Percentiles rank a stretch among this genome's conserved stretches.
Evolutionary conservation across 2,113 vertebrate species (phyloP).

Genomic region (Sinocyclocheilus anophthalmus): DNA sequence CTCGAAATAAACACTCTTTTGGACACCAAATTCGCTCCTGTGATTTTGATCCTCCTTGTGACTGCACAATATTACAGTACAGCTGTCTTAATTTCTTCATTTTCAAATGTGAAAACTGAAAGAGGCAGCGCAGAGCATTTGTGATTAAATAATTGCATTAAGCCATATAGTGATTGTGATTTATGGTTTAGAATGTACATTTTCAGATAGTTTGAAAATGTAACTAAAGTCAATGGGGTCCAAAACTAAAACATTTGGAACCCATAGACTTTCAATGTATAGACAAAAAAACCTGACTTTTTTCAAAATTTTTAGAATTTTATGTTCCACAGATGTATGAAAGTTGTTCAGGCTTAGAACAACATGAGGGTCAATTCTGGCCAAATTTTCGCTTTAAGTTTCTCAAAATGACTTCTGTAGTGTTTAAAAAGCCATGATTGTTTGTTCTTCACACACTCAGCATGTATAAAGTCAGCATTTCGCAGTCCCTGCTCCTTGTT

Average conservation of each 20-base stretch:
- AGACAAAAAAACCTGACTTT: not conserved
- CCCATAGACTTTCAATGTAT: too few species aligned
- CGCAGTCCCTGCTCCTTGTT: not conserved
- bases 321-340: not conserved
- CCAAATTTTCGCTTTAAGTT: not conserved
- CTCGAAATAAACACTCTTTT: too few species aligned
- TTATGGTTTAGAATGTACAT: not conserved
- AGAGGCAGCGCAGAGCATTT: too few species aligned
- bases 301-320: not conserved
- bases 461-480: conserved; percentile 20
- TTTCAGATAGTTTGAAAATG: not conserved
- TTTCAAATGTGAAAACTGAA: not conserved
- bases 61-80: not conserved
- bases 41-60: too few species aligned
- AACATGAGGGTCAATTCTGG: not conserved
- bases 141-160: too few species aligned
- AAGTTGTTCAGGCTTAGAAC: not conserved
- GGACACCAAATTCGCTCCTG: too few species aligned
- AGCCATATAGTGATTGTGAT: too few species aligned
- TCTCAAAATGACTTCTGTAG: not conserved
- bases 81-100: too few species aligned
- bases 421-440: not conserved
- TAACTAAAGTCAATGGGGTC: not conserved
- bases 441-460: not conserved
- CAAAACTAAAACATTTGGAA: too few species aligned